These are phyloP conservation scores for Sebastes variabilis DNA, from an alignment of 2,797 vertebrate species.

Conservation along the genomic window DNA sequence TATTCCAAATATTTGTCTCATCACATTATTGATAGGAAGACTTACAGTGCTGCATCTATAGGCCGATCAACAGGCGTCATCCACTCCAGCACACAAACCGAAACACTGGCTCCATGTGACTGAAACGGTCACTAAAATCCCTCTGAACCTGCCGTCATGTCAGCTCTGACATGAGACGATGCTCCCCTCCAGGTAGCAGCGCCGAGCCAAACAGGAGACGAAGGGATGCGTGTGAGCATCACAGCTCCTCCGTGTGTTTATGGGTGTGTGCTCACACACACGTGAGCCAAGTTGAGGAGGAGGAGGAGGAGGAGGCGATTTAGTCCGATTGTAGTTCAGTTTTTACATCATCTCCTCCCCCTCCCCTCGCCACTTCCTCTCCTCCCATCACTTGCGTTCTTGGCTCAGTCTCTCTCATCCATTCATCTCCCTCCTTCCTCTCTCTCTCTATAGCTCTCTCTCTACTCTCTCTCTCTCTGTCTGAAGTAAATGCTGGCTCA, in stretches of 20 bases:
- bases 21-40: neutral
- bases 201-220: constrained; percentile 23
- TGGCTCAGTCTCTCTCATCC: constrained; percentile 33
- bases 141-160: constrained; percentile 11
- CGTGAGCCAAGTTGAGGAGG: constrained; percentile 74
- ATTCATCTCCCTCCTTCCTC: constrained; percentile 44
- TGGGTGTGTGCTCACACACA: constrained; percentile 63
- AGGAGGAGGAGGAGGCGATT: constrained; percentile 58
- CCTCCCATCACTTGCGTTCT: constrained; percentile 44
- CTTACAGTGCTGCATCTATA: constrained; percentile 57
- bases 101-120: constrained; percentile 20
- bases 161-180: constrained; percentile 5
- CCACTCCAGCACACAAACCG: constrained; percentile 51
- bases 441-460: constrained; percentile 40
- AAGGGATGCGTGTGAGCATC: constrained; percentile 33
- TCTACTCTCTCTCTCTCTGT: constrained; percentile 20
- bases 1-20: neutral
- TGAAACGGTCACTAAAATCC: neutral
- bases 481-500: constrained; percentile 84
- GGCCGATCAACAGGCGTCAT: constrained; percentile 67
- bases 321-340: constrained; percentile 75
- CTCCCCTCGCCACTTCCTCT: constrained; percentile 33
- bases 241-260: constrained; percentile 22
- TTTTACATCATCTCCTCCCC: constrained; percentile 78
- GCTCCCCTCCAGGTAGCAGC: constrained; percentile 11